Percentiles rank a stretch among this genome's conserved stretches.
Evolutionary conservation across 2,888 invertebrate species (phyloP).

Genomic region (Lepidonotus clava): DNA sequence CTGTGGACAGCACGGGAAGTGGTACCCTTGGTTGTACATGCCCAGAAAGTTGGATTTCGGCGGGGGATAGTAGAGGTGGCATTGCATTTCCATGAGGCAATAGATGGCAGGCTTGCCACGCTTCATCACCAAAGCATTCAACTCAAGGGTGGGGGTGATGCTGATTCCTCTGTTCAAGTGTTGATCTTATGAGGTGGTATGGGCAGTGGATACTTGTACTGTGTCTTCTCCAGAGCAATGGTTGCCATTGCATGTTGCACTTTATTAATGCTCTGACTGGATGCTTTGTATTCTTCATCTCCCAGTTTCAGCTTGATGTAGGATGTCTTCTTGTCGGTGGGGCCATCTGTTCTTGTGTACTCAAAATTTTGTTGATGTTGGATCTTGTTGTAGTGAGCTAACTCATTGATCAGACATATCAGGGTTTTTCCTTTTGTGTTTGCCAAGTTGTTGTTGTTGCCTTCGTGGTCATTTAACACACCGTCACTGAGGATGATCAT

Average conservation of each 20-base stretch:
- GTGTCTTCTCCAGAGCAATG: slow-evolving; percentile 91
- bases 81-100: slow-evolving; percentile 82
- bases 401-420: slow-evolving; percentile 98
- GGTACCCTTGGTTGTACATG: slow-evolving; percentile 79
- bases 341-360: slow-evolving; percentile 97
- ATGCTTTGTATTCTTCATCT: slow-evolving; percentile 84
- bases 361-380: slow-evolving; percentile 98
- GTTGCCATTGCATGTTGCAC: slow-evolving; percentile 98
- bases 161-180: slow-evolving; percentile 27
- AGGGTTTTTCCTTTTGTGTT: slow-evolving; percentile 90
- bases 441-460: slow-evolving; percentile 71
- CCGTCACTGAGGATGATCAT: neutral
- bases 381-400: slow-evolving; percentile 98
- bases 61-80: slow-evolving; percentile 70
- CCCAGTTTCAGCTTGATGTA: slow-evolving; percentile 95
- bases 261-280: slow-evolving; percentile 97
- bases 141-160: slow-evolving; percentile 95
- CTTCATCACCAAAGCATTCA: slow-evolving; percentile 97
- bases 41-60: slow-evolving; percentile 79
- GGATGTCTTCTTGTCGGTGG: slow-evolving; percentile 98
- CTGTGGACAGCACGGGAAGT: slow-evolving; percentile 77
- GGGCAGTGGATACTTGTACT: slow-evolving; percentile 82
- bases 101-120: slow-evolving; percentile 94
- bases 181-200: slow-evolving; percentile 66
- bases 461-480: neutral